These are phyloP conservation scores for Microtus montanus DNA, from an alignment of 2,113 vertebrate genomes.

Conservation along the genomic window DNA sequence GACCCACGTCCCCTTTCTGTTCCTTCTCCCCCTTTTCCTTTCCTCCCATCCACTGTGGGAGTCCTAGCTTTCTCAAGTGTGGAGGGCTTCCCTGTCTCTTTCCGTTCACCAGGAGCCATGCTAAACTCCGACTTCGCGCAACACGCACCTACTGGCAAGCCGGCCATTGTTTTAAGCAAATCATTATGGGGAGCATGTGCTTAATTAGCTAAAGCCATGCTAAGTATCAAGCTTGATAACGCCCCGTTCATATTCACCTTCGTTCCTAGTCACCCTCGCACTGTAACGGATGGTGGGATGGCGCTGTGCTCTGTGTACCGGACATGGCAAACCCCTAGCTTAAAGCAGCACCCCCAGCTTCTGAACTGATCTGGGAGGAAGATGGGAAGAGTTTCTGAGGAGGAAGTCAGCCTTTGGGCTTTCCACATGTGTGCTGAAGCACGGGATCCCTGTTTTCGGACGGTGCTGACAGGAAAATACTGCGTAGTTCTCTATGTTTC, in stretches of 20 bases:
- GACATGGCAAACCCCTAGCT: background rate
- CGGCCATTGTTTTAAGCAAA: background rate
- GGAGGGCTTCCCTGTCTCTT: too few relatives aligned
- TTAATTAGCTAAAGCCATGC: background rate
- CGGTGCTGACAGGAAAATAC: background rate
- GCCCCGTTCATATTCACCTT: background rate
- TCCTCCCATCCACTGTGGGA: background rate
- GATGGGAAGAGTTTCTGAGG: background rate
- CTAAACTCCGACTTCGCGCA: background rate
- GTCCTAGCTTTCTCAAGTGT: too few relatives aligned
- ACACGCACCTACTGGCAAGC: background rate
- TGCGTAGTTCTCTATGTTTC: background rate
- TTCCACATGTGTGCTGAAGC: background rate
- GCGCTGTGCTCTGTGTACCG: fast-evolving
- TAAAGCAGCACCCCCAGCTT: background rate
- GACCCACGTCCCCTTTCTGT: background rate
- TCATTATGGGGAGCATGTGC: background rate
- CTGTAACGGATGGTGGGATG: background rate
- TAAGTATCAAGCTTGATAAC: background rate
- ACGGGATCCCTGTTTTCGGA: background rate
- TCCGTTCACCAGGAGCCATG: background rate
- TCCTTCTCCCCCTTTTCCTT: too few relatives aligned
- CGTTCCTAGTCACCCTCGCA: background rate
- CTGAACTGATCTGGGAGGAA: background rate
- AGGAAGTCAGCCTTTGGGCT: background rate